Evolutionary conservation across 2,113 vertebrate genomes (phyloP).

Genomic region (Phodopus roborovskii): DNA sequence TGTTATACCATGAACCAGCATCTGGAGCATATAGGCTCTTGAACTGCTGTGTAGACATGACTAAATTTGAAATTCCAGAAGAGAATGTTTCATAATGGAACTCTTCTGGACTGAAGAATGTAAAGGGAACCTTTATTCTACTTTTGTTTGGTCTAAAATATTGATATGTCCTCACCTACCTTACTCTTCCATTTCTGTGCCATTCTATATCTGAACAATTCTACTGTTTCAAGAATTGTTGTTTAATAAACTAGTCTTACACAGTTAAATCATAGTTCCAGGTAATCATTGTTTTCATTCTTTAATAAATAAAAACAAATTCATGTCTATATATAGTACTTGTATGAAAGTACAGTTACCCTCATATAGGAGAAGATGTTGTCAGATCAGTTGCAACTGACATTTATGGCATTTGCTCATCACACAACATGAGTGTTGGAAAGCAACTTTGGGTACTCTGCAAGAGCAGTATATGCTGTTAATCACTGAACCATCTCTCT

Average conservation of each 20-base stretch:
- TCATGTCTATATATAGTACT: background rate
- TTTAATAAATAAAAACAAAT: background rate
- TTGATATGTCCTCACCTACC: background rate
- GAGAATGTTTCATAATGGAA: background rate
- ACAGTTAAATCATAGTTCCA: background rate
- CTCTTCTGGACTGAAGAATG: background rate
- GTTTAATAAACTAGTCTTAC: background rate
- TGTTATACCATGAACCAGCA: background rate
- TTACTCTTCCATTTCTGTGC: background rate
- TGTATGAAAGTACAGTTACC: too few species aligned
- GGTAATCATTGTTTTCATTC: background rate
- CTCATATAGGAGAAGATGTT: background rate
- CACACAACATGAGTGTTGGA: background rate
- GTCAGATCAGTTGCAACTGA: background rate
- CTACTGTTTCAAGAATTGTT: background rate
- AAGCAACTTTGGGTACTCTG: background rate
- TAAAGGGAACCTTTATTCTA: background rate
- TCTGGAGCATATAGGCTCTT: background rate
- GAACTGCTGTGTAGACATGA: background rate
- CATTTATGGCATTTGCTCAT: too few species aligned
- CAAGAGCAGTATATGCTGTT: background rate
- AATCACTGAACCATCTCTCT: background rate
- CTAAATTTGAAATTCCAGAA: background rate
- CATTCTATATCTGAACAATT: background rate
- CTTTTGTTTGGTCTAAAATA: background rate